A percentile compares a stretch with the other conserved stretches of the same genome.
Evolutionary conservation across 2,113 vertebrate genomes (phyloP).

Genomic region (Heloderma charlesbogerti): DNA sequence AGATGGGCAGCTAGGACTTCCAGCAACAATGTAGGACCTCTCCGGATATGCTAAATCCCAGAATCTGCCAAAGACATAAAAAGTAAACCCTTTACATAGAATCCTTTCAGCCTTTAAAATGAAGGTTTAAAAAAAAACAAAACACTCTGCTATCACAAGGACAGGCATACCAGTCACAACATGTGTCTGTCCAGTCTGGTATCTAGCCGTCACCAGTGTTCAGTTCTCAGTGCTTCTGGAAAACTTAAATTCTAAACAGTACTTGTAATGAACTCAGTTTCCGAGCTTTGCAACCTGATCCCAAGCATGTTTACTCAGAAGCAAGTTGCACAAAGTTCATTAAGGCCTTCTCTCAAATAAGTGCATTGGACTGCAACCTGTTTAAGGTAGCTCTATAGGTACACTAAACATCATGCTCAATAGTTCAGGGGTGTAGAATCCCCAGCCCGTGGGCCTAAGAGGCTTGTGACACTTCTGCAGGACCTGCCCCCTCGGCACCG

Average conservation of each 20-base stretch:
- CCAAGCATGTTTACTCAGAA: not conserved
- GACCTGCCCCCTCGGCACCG: too few relatives aligned
- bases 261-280: not conserved
- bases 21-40: constrained; percentile 92
- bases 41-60: constrained; percentile 98
- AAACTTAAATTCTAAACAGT: not conserved
- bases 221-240: not conserved
- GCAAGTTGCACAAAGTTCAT: not conserved
- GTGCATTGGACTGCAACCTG: not conserved
- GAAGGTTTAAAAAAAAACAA: not conserved
- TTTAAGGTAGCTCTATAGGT: not conserved
- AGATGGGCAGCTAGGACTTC: constrained; percentile 87
- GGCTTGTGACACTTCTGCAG: too few relatives aligned
- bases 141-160: not conserved
- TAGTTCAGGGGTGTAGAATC: not conserved
- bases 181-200: not conserved
- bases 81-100: not conserved
- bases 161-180: not conserved
- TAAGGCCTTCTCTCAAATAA: not conserved
- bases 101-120: not conserved
- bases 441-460: too few relatives aligned
- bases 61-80: constrained; percentile 80
- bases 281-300: not conserved
- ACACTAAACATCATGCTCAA: not conserved
- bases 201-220: not conserved